Evolutionary conservation across 2,113 vertebrate species (phyloP).

Genomic region (Amphiprion percula): DNA sequence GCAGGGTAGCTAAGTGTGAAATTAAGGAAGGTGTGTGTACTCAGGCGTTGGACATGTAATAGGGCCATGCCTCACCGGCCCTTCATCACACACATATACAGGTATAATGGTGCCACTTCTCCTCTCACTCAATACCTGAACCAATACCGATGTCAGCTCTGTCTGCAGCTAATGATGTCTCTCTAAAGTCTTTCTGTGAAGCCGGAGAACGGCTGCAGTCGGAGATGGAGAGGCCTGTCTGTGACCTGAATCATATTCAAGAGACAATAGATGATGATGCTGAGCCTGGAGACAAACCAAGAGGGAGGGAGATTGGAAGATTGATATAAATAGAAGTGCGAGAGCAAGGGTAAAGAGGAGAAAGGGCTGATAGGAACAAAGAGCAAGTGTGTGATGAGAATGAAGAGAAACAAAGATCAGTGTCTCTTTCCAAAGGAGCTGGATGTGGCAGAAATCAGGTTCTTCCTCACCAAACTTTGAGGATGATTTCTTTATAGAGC

Average conservation of each 20-base stretch:
- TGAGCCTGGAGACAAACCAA: background rate
- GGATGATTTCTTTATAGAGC: too few relatives aligned
- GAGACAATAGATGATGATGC: constrained; percentile 43
- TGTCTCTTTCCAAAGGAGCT: background rate
- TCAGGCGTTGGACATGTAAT: constrained; percentile 70
- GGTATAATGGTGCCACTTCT: constrained; percentile 62
- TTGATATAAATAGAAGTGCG: constrained; percentile 28
- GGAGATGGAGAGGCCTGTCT: constrained; percentile 21
- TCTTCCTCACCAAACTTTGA: background rate
- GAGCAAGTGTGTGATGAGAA: constrained; percentile 3
- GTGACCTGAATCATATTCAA: constrained; percentile 59
- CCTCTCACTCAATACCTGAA: constrained; percentile 64
- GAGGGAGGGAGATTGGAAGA: constrained; percentile 16
- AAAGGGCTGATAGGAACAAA: constrained; percentile 17
- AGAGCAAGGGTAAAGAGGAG: constrained; percentile 13
- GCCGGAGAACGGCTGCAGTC: constrained; percentile 20
- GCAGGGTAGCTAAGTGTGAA: constrained; percentile 81
- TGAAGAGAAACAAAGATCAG: constrained; percentile 1
- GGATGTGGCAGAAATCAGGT: background rate
- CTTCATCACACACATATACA: constrained; percentile 43
- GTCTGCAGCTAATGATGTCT: constrained; percentile 70
- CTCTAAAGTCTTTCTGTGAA: constrained; percentile 30
- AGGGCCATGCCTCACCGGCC: constrained; percentile 43
- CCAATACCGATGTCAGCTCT: constrained; percentile 63
- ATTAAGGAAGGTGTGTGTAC: constrained; percentile 75